Evolutionary conservation across 2,888 invertebrate genomes (phyloP).

Genomic region (Onchidella celtica): DNA sequence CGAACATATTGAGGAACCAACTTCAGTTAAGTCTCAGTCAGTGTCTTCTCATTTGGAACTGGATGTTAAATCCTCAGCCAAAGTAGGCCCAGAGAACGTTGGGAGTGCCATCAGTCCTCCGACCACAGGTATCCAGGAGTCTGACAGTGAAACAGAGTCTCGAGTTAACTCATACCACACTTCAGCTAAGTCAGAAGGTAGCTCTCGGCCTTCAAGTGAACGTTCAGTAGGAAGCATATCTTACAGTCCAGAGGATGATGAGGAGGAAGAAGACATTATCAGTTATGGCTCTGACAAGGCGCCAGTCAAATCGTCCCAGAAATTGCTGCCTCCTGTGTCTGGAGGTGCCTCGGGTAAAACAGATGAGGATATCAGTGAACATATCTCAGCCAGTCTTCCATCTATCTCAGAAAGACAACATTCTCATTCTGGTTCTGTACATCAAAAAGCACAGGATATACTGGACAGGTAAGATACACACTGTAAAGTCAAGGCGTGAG

Average conservation of each 20-base stretch:
- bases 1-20: conserved; percentile 65
- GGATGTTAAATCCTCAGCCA: conserved; percentile 41
- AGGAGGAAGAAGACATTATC: conserved; percentile 52
- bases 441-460: conserved; percentile 39
- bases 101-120: conserved; percentile 11
- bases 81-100: not conserved
- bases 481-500: not conserved
- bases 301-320: conserved; percentile 52
- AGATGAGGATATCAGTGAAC: conserved; percentile 62
- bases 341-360: conserved; percentile 13
- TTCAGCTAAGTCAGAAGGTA: conserved; percentile 65
- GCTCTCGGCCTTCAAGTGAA: conserved; percentile 69
- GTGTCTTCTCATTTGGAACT: conserved; percentile 55
- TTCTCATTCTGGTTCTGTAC: conserved; percentile 46
- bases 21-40: conserved; percentile 39
- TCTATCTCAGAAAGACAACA: conserved; percentile 61
- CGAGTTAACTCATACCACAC: conserved; percentile 59
- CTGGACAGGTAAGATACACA: conserved; percentile 35
- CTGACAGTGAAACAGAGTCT: conserved; percentile 55
- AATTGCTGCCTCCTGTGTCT: conserved; percentile 24
- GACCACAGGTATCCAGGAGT: conserved; percentile 57
- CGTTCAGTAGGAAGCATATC: conserved; percentile 58
- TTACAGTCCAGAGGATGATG: conserved; percentile 54
- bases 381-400: conserved; percentile 56
- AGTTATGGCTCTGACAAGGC: conserved; percentile 63